Base-by-base conservation (phyloP, 2,113 vertebrate species). In the Chinchilla lanigera region DNA sequence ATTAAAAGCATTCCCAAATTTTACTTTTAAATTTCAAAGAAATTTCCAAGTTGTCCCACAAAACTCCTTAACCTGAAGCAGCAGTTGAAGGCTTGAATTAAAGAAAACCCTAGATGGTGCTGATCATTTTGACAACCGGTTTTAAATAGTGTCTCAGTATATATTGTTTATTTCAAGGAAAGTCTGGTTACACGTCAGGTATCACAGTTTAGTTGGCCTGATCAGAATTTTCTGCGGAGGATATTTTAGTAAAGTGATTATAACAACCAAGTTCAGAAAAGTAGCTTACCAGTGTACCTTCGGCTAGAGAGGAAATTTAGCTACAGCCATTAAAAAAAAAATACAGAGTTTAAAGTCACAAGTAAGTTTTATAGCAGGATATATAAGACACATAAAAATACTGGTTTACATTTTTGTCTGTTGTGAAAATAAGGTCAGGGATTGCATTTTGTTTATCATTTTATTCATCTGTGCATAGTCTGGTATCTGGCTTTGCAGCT, bases 11-110 rank as follows among this genome's bases (percentile, higher is more conserved):
- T 86, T 82, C 3, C 19, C n/a, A 85, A 56, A 20, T 97, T 97
- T 95, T 87, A 65, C 52, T 80, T 86, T 75, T 8, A 54, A 44
- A 83, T 69, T 69, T 94, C 35, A 41, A 89, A 95, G 54, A 95
- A n/a, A 61, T 93, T 61, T 89, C 33, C 67, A 83, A 58, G 11
- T 50, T 73, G 35, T 77, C 13, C 77, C 93, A 75, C 11, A 33
- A 90, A 89, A 38, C n/a, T 61, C 6, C 7, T 71, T 81, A 63
- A 78, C 47, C 19, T 33, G 7, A 86, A 52, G 41, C 30, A 82
- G 28, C 4, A 85, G 0, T 61, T 81, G 50, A 60, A 82, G 20
- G 2, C 26, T 73, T n/a, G 24, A 58, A 44, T 63, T 63, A 67
- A 86, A 90, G 47, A 69, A 78, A 89, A 86, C 16, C 26, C 24